These are phyloP conservation scores for Xiphias gladius DNA, from an alignment of 2,113 vertebrate species.

Conservation along the genomic window DNA sequence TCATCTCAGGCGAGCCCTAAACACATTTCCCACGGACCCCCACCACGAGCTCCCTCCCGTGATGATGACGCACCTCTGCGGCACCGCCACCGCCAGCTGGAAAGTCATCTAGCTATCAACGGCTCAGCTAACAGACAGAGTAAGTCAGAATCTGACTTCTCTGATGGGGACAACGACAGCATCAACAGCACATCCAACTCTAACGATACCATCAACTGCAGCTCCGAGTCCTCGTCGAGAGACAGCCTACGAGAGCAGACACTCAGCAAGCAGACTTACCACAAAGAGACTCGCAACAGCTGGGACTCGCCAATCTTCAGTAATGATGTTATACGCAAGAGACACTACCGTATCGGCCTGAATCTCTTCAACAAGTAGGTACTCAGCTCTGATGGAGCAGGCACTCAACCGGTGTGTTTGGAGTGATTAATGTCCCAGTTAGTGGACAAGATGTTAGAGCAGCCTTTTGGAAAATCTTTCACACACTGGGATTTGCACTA, in stretches of 20 bases:
- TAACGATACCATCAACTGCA: slow-evolving; percentile 98
- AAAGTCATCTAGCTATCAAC: slow-evolving; percentile 94
- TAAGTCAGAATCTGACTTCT: slow-evolving; percentile 96
- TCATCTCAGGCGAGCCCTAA: slow-evolving; percentile 92
- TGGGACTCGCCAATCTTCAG: slow-evolving; percentile 99
- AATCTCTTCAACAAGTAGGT: slow-evolving; percentile 99
- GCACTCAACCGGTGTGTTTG: slow-evolving; percentile 14
- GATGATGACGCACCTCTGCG: slow-evolving; percentile 90
- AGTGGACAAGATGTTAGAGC: slow-evolving; percentile 6
- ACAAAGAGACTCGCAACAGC: slow-evolving; percentile 98
- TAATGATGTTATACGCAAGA: slow-evolving; percentile 95
- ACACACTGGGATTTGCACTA: not conserved
- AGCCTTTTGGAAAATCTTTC: not conserved
- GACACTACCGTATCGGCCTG: slow-evolving; percentile 97
- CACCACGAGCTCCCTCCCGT: slow-evolving; percentile 86
- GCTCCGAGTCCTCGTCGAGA: slow-evolving; percentile 95
- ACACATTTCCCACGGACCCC: slow-evolving; percentile 88
- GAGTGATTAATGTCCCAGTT: not conserved
- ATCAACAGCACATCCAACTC: slow-evolving; percentile 99
- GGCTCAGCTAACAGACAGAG: slow-evolving; percentile 95
- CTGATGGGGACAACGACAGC: slow-evolving; percentile 98
- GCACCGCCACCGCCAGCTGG: slow-evolving; percentile 89
- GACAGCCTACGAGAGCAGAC: slow-evolving; percentile 96
- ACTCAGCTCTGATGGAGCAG: slow-evolving; percentile 32
- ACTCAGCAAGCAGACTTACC: slow-evolving; percentile 97